phyloP scores from a whole-genome alignment of 2,797 vertebrate genomes.

The Apogon hyalosoma region DNA sequence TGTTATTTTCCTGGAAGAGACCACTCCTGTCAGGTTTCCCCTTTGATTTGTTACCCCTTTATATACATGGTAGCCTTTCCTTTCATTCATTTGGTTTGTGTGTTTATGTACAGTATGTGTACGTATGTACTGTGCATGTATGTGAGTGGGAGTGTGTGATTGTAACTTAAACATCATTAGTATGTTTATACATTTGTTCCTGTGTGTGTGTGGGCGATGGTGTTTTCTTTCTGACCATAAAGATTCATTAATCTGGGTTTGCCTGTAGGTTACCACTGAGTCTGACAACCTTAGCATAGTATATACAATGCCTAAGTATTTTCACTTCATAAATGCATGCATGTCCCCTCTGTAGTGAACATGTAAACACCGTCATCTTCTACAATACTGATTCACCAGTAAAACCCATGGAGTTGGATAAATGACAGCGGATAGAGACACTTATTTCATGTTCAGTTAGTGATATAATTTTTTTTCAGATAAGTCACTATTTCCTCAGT shows the following conservation, averaged over 20 bases:
- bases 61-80: constrained; percentile 1
- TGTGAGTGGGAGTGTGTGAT: constrained; percentile 12
- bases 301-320: background rate
- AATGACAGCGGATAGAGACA: no score
- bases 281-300: constrained; percentile 2
- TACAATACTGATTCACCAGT: no score
- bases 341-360: no score
- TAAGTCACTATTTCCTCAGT: no score
- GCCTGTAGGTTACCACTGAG: background rate
- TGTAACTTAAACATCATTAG: constrained; percentile 16
- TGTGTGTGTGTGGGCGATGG: background rate
- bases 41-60: no score
- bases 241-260: background rate
- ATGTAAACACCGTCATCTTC: no score
- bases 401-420: no score
- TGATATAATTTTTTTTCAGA: no score
- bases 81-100: constrained; percentile 11
- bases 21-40: no score
- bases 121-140: constrained; percentile 19
- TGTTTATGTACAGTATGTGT: constrained; percentile 12
- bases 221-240: constrained; percentile 22
- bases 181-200: constrained; percentile 18
- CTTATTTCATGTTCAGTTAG: no score
- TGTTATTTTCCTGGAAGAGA: background rate
- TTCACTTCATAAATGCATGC: background rate